These are phyloP conservation scores for Epinotia bilunana DNA, from an alignment of 2,888 invertebrate species.

Conservation along the genomic window DNA sequence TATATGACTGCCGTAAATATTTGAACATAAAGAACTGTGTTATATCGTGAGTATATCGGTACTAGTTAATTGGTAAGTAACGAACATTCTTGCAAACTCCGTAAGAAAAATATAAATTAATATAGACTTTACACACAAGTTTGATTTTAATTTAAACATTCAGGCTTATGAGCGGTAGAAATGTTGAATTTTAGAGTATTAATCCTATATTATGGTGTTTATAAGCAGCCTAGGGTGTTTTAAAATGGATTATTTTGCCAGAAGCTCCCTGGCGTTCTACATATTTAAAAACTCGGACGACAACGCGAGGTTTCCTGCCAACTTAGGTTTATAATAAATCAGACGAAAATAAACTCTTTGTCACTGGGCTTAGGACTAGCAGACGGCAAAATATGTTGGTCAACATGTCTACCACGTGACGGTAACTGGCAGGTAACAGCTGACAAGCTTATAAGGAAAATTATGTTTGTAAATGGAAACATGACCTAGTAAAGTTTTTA, in stretches of 20 bases:
- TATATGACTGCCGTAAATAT: too few species aligned
- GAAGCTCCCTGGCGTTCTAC: background rate
- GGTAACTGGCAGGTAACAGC: background rate
- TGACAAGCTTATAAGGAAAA: constrained; percentile 5
- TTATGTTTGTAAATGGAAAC: background rate
- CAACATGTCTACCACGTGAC: background rate
- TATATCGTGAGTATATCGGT: too few species aligned
- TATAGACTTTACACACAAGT: too few species aligned
- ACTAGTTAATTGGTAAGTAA: too few species aligned
- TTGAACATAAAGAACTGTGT: too few species aligned
- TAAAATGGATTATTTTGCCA: constrained; percentile 7
- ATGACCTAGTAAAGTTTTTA: too few species aligned
- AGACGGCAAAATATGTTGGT: background rate
- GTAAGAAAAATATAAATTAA: too few species aligned
- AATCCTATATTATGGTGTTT: background rate
- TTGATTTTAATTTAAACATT: too few species aligned
- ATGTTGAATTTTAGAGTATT: too few species aligned
- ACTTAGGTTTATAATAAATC: constrained; percentile 3
- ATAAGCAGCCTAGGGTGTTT: background rate
- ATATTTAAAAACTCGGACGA: background rate
- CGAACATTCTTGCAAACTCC: too few species aligned
- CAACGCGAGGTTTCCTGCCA: constrained; percentile 8
- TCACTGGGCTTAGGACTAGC: background rate
- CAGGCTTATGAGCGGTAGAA: too few species aligned
- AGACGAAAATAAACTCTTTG: constrained; percentile 3